These are phyloP conservation scores for Gadopsis bispinosus DNA, from an alignment of 2,797 vertebrate species.

Conservation along the genomic window DNA sequence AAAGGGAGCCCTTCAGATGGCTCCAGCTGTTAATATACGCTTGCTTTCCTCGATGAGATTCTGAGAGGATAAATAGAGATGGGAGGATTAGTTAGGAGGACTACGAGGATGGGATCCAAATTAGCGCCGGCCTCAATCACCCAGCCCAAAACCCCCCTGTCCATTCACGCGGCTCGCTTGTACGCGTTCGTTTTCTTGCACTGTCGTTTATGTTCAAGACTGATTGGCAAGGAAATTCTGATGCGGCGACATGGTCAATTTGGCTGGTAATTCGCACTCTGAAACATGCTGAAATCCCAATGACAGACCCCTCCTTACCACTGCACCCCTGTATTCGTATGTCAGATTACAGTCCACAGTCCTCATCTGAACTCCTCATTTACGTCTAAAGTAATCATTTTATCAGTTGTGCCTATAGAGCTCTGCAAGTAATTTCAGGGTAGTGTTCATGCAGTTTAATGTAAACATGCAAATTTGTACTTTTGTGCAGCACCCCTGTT, in stretches of 20 bases:
- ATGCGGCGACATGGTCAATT: slow-evolving; percentile 81
- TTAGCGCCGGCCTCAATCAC: slow-evolving; percentile 78
- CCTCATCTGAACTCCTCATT: slow-evolving; percentile 66
- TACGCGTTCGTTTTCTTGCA: slow-evolving; percentile 56
- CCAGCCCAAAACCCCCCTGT: slow-evolving; percentile 48
- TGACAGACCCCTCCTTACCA: slow-evolving; percentile 53
- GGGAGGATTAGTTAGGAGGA: slow-evolving; percentile 80
- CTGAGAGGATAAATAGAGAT: slow-evolving; percentile 82
- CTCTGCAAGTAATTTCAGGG: slow-evolving; percentile 14
- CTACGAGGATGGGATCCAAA: slow-evolving; percentile 83
- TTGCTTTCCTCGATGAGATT: slow-evolving; percentile 79
- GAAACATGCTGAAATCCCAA: slow-evolving; percentile 47
- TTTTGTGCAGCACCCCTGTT: slow-evolving; percentile 16
- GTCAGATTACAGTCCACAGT: slow-evolving; percentile 70
- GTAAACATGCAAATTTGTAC: slow-evolving; percentile 54
- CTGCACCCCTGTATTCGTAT: slow-evolving; percentile 49
- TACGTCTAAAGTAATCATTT: slow-evolving; percentile 68
- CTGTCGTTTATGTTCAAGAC: slow-evolving; percentile 71
- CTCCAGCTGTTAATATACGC: slow-evolving; percentile 76
- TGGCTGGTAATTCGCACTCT: slow-evolving; percentile 75
- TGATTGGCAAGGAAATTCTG: slow-evolving; percentile 78
- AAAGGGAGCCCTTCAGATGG: slow-evolving; percentile 78
- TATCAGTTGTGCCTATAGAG: slow-evolving; percentile 49
- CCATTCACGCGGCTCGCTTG: slow-evolving; percentile 23
- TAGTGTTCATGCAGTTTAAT: slow-evolving; percentile 25